Evolutionary conservation across 1,140 invertebrate genomes (phyloP), one percentile per base, ranked within the genome.

Genomic region (Macrocentrus cingulum): DNA sequence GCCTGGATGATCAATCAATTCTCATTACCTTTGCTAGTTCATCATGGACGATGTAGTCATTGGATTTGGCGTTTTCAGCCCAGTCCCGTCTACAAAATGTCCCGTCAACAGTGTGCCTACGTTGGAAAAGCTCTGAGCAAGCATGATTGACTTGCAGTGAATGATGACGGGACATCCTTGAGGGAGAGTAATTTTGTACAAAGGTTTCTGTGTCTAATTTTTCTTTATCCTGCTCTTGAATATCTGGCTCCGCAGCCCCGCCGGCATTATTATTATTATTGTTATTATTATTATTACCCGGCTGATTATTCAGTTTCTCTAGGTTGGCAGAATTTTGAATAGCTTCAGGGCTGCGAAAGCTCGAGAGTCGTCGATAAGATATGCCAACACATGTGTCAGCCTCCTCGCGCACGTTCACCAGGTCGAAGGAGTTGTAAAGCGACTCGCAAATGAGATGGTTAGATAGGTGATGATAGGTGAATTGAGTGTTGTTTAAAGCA

Each of bases 261-360:
- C n/a, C n/a, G n/a, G n/a, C n/a, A n/a, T n/a, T n/a, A n/a, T n/a
- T n/a, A n/a, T 37, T 23, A 49, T 53, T 57, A n/a, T 4, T 19
- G 3, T 54, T 52, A 45, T 34, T 15, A 23, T 48, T 22, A 36
- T 59, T 36, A 48, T 56, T 16, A 58, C 53, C 36, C 15, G 29
- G 16, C 11, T 29, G 11, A 42, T 32, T 42, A 15, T 13, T 19
- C 46, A 8, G n/a, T 18, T 41, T 54, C 22, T 13, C 37, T 8
- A 9, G 34, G 36, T 58, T 58, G 20, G n/a, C 13, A 4, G 60
- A 71, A 54, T 76, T 79, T 13, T 79, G 66, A 61, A 74, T 71
- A 4, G 49, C 63, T 37, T 75, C 72, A 20, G 66, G 3, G 15
- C 15, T 16, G 6, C 48, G 37, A 51, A 58, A 51, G 13, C 56